phyloP scores from a whole-genome alignment of 2,888 invertebrate species.

The Pachliopta kotzebuea region DNA sequence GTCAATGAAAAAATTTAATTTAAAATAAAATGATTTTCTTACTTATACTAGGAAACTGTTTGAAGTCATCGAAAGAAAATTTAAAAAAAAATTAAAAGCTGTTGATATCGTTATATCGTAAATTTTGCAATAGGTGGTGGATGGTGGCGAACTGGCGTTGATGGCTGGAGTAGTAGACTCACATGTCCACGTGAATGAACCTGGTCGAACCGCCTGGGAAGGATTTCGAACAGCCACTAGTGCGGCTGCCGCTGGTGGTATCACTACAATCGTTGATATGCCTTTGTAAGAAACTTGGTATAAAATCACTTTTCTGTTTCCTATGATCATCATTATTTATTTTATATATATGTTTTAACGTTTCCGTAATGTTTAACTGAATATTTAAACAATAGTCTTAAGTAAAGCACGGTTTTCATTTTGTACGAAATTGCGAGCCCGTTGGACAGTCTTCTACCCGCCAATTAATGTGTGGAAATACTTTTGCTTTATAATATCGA shows the following conservation, averaged over 20 bases:
- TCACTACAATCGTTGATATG: slow-evolving; percentile 87
- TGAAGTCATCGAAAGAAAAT: not conserved
- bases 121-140: slow-evolving; percentile 43
- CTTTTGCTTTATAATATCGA: not conserved
- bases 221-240: slow-evolving; percentile 85
- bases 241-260: slow-evolving; percentile 86
- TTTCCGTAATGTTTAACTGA: too few relatives aligned
- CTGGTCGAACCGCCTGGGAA: slow-evolving; percentile 86
- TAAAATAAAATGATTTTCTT: too few relatives aligned
- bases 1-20: too few relatives aligned
- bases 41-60: too few relatives aligned
- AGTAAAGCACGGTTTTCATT: too few relatives aligned
- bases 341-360: too few relatives aligned
- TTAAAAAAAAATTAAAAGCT: not conserved
- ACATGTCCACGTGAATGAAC: slow-evolving; percentile 87
- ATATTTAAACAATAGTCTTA: too few relatives aligned
- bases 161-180: slow-evolving; percentile 86
- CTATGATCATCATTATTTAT: not conserved
- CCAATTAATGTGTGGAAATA: not conserved
- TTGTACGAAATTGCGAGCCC: too few relatives aligned
- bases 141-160: slow-evolving; percentile 57
- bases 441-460: too few relatives aligned
- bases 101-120: not conserved
- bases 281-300: slow-evolving; percentile 78
- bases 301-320: not conserved